phyloP scores from a whole-genome alignment of 92 coral and sea anemone species.

The Muricea muricata region DNA sequence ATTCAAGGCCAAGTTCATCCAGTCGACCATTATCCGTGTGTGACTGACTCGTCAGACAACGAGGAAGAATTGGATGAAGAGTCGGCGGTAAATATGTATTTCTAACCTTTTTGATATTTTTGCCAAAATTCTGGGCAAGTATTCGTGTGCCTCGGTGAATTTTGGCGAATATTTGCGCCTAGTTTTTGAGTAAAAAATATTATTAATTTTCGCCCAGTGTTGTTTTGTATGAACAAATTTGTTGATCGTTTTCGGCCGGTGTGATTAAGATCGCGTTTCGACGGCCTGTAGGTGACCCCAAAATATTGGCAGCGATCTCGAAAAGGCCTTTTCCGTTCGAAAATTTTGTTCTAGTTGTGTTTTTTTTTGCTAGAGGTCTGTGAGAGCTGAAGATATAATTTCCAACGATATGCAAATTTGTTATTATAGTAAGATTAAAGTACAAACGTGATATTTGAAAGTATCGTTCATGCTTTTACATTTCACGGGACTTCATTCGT shows the following conservation, averaged over 20 bases:
- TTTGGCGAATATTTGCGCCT: neutral
- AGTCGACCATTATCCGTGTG: slow-evolving; percentile 69
- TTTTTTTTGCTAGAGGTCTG: neutral
- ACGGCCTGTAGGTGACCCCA: neutral
- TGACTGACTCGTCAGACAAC: slow-evolving; percentile 97
- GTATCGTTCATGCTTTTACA: neutral
- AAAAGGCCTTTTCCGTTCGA: neutral
- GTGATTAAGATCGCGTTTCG: slow-evolving; percentile 3
- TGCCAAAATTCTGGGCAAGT: neutral
- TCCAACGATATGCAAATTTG: slow-evolving; percentile 8
- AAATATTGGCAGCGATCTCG: neutral
- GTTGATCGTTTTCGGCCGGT: slow-evolving; percentile 8
- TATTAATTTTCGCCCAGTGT: neutral
- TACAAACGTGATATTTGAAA: neutral
- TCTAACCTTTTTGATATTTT: neutral
- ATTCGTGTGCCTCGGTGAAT: neutral
- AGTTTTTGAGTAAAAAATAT: neutral
- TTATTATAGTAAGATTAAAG: neutral
- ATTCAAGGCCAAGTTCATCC: slow-evolving; percentile 1
- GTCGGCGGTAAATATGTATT: slow-evolving; percentile 82
- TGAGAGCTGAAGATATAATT: neutral
- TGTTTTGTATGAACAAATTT: neutral
- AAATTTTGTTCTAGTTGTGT: neutral
- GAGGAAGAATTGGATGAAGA: slow-evolving; percentile 92
- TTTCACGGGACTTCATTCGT: neutral